Conservation (phyloP, 2,113 vertebrate genomes). For the Stigmatopora nigra region DNA sequence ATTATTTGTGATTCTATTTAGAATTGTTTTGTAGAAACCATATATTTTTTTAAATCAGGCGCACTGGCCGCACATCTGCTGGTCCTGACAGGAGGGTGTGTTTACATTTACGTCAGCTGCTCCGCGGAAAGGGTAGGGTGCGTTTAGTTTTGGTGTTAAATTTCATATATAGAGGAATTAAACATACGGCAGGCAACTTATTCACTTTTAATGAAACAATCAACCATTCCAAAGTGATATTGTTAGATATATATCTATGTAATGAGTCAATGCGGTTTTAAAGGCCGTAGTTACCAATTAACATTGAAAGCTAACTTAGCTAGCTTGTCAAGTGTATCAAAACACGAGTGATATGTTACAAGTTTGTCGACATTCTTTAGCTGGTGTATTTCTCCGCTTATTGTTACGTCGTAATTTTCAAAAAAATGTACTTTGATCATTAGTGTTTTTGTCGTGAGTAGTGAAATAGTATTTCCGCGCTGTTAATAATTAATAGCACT, state of each 20-base stretch:
- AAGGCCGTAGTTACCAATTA: slow-evolving; percentile 44
- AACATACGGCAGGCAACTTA: rapidly evolving
- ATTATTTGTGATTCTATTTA: too few relatives aligned
- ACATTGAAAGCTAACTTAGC: slow-evolving; percentile 37
- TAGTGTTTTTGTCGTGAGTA: background rate
- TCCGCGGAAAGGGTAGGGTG: slow-evolving; percentile 35
- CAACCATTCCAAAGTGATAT: background rate
- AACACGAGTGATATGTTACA: background rate
- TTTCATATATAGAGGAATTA: background rate
- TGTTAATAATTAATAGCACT: background rate
- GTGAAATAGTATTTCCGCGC: too few relatives aligned
- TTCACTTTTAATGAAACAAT: too few relatives aligned
- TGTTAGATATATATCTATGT: background rate
- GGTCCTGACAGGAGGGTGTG: slow-evolving; percentile 50
- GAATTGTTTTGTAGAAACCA: background rate
- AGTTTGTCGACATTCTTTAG: background rate
- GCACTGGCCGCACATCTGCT: slow-evolving; percentile 14
- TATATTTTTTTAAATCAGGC: slow-evolving; percentile 23
- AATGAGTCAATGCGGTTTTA: background rate
- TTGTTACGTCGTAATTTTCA: background rate
- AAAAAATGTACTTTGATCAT: background rate
- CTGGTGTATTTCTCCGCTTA: rapidly evolving
- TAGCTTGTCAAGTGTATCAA: slow-evolving; percentile 28
- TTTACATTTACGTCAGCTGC: slow-evolving; percentile 54
- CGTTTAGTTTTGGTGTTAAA: slow-evolving; percentile 19